Conservation (phyloP, 2,797 vertebrate genomes). For the Xenopus petersii region DNA sequence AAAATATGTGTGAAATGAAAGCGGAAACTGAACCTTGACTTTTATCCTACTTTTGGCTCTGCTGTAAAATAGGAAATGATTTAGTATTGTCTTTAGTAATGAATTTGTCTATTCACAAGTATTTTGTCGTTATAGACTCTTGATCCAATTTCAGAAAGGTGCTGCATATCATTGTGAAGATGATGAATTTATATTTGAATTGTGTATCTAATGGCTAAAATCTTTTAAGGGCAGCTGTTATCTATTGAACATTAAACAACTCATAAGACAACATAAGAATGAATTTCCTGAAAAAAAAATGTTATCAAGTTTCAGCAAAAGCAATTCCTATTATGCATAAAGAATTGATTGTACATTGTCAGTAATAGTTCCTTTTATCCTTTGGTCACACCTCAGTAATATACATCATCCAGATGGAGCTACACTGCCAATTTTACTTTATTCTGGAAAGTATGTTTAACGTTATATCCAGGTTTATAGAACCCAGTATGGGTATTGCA, state of each 20-base stretch:
- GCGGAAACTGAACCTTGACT: slow-evolving; percentile 36
- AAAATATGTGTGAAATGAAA: slow-evolving; percentile 39
- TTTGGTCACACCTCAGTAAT: too few species aligned
- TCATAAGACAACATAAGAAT: slow-evolving; percentile 20
- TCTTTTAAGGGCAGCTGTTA: slow-evolving; percentile 35
- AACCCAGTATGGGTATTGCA: too few species aligned
- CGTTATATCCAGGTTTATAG: too few species aligned
- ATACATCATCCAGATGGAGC: too few species aligned
- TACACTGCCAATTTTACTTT: too few species aligned
- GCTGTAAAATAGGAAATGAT: slow-evolving; percentile 19
- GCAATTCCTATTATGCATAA: too few species aligned
- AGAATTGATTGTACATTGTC: too few species aligned
- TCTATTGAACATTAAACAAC: slow-evolving; percentile 32
- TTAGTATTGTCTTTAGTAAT: slow-evolving; percentile 15
- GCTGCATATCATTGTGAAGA: slow-evolving; percentile 27
- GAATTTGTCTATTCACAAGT: slow-evolving; percentile 25
- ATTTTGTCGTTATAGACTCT: slow-evolving; percentile 40
- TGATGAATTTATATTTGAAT: slow-evolving; percentile 40
- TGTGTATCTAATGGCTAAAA: slow-evolving; percentile 32
- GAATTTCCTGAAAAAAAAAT: not conserved
- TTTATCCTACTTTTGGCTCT: not conserved
- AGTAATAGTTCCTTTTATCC: too few species aligned
- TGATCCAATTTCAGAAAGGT: slow-evolving; percentile 25
- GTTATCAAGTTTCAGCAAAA: too few species aligned
- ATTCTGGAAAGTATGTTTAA: too few species aligned